Base-by-base conservation (phyloP, 2,888 invertebrate species). In the Athetis lepigone region DNA sequence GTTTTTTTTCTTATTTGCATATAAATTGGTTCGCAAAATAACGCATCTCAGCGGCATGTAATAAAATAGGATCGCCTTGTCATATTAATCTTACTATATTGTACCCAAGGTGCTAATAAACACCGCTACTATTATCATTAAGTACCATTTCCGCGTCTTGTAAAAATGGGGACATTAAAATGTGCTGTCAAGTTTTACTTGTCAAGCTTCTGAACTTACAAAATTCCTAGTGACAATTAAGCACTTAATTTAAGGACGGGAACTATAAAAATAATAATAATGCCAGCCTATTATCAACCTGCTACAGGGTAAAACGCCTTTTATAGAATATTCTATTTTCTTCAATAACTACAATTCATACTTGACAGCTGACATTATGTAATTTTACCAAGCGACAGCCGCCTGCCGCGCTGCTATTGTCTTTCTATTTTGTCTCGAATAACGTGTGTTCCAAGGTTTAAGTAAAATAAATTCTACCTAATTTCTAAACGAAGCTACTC, bases 61-160 rank as follows among this genome's bases (percentile, higher is more conserved):
- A 60, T 70, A 70, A 45, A 45, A 47, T 25, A 46, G 19, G 1
- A 46, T 51, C 16, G 8, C 29, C 39, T 49, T 70, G n/a, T 46
- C 29, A 46, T 6, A 68, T 37, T 58, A 39, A 63, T 51, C 63
- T 23, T 6, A 37, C 13, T 18, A 42, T 51, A 65, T 69, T 45
- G 6, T 33, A 2, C 66, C 71, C 71, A 23, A 13, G 66, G 23
- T 46, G 23, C 29, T 7, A 63, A 40, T 67, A 71, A 62, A 62
- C 9, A 13, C 47, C 47, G 40, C 23, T 47, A 42, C 47, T 47
- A 36, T 59, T 43, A 23, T 37, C 37, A 43, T 60, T 27, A 36
- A 36, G 23, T 3, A 4, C 16, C 1, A 11, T 60, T 49, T 43
- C 27, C 61, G 46, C 46, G 42, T 60, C 23, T 42, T 45, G n/a